These are phyloP conservation scores for Brienomyrus longianalis DNA, from an alignment of 2,113 vertebrate genomes.

Conservation along the genomic window DNA sequence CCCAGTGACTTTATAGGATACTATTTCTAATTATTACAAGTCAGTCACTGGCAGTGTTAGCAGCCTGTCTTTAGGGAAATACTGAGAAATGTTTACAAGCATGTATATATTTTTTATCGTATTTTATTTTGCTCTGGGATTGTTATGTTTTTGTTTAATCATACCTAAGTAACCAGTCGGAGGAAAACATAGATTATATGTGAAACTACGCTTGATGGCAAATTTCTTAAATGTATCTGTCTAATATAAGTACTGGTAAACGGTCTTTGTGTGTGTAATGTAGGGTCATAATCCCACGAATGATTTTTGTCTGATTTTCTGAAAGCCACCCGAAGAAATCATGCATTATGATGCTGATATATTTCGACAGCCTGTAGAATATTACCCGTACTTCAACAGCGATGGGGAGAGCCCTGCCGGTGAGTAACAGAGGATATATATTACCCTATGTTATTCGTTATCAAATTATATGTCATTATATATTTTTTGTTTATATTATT, in stretches of 20 bases:
- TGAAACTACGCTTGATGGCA: not conserved
- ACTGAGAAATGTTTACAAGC: not conserved
- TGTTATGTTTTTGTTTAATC: not conserved
- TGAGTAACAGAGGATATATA: slow-evolving; percentile 52
- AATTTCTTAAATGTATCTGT: not conserved
- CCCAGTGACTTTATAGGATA: not conserved
- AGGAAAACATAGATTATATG: not conserved
- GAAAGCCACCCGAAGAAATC: slow-evolving; percentile 84
- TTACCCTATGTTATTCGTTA: not conserved
- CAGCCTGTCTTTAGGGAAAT: not conserved
- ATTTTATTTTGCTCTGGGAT: not conserved
- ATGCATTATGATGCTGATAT: slow-evolving; percentile 81
- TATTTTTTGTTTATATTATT: not conserved
- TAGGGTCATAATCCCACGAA: not conserved
- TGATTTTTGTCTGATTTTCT: slow-evolving; percentile 34
- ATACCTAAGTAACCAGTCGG: not conserved
- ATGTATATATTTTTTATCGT: not conserved
- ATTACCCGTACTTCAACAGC: slow-evolving; percentile 81
- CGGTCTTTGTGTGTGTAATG: not conserved
- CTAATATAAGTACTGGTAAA: not conserved
- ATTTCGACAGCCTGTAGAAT: slow-evolving; percentile 79
- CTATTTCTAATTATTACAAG: not conserved
- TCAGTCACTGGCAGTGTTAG: not conserved
- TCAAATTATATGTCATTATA: not conserved
- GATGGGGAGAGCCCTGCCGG: slow-evolving; percentile 85